A percentile compares a stretch with the other conserved stretches of the same genome.
phyloP scores from a whole-genome alignment of 2,888 invertebrate genomes.

The Hermaeophaga mercurialis region DNA sequence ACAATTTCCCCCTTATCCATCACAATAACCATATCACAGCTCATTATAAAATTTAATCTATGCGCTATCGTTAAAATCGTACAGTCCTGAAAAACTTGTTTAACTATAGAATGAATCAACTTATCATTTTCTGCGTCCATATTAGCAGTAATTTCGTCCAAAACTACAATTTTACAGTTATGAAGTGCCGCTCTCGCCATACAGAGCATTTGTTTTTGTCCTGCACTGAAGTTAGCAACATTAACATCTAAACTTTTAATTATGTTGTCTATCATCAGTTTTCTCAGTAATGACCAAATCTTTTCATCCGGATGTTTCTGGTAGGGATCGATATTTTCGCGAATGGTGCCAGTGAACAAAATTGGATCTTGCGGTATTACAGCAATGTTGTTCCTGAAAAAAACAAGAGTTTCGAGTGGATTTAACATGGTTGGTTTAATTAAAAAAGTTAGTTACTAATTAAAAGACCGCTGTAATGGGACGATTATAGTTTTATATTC shows the following conservation, averaged over 20 bases:
- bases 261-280: conserved; percentile 51
- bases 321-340: conserved; percentile 50
- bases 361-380: conserved; percentile 61
- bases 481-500: not conserved
- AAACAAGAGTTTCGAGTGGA: not conserved
- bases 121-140: conserved; percentile 60
- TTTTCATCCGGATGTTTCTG: conserved; percentile 36
- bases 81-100: conserved; percentile 58
- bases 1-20: conserved; percentile 58
- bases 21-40: conserved; percentile 61
- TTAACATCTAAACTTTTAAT: conserved; percentile 46
- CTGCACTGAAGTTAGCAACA: conserved; percentile 54
- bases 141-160: conserved; percentile 64
- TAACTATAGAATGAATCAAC: conserved; percentile 60
- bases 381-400: conserved; percentile 56
- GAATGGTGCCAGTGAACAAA: conserved; percentile 61
- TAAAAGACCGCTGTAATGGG: not conserved
- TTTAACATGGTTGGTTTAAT: conserved; percentile 2
- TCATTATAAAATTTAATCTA: conserved; percentile 60
- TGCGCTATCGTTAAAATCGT: conserved; percentile 60
- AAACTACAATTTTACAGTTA: conserved; percentile 58
- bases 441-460: conserved; percentile 9
- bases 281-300: conserved; percentile 42
- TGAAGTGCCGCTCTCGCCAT: conserved; percentile 61
- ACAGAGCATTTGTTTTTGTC: conserved; percentile 63